Evolutionary conservation across 2,888 invertebrate genomes (phyloP).

Genomic region (Junonia oenone): DNA sequence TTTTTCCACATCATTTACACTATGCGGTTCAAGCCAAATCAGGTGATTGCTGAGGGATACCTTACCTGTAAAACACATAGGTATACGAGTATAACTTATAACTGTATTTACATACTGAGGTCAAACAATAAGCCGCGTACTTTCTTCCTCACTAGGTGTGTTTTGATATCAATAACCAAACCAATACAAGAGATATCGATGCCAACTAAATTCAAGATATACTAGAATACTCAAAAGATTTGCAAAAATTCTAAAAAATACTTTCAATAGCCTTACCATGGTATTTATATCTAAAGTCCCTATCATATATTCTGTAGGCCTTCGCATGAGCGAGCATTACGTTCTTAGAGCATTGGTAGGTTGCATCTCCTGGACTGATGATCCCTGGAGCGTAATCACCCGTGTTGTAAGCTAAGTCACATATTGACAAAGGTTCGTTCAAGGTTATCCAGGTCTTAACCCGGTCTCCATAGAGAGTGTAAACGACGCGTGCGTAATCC

Average conservation of each 20-base stretch:
- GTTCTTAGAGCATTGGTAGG: constrained; percentile 82
- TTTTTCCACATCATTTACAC: constrained; percentile 62
- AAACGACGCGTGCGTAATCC: constrained; percentile 78
- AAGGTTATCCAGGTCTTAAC: constrained; percentile 85
- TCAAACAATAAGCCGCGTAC: no score
- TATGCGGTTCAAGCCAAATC: constrained; percentile 48
- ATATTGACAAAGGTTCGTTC: constrained; percentile 81
- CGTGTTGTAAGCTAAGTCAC: constrained; percentile 54
- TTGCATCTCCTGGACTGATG: constrained; percentile 57
- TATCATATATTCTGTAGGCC: constrained; percentile 78
- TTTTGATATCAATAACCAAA: no score
- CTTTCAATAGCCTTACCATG: no score
- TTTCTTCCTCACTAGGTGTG: no score
- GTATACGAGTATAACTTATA: no score
- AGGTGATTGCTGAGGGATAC: constrained; percentile 33
- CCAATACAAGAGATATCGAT: no score
- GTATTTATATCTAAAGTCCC: constrained; percentile 65
- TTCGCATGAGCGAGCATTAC: constrained; percentile 82
- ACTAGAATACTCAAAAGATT: no score
- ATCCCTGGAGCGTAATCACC: constrained; percentile 52
- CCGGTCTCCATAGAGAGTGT: constrained; percentile 78
- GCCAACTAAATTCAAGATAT: background rate
- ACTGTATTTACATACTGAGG: no score
- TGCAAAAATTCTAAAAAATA: no score
- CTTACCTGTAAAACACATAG: constrained; percentile 61